Base-by-base conservation (phyloP, 2,797 vertebrate genomes). In the Tarsius wallacei region DNA sequence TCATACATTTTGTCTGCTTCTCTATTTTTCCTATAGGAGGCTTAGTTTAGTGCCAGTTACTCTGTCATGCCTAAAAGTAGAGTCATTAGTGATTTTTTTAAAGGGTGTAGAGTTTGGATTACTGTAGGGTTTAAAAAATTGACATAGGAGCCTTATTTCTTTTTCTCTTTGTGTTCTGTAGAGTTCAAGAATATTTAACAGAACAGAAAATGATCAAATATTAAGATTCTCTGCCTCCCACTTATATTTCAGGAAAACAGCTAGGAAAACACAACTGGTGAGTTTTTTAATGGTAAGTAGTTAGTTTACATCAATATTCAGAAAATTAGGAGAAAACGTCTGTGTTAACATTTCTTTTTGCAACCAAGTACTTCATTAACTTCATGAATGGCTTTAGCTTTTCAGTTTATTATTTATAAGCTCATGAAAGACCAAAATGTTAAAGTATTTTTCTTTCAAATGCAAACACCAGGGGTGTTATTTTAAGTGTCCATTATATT, bases 401-500 rank as follows among this genome's bases (percentile, higher is more conserved):
- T 80, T 90, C 11, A 22, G 12, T 90, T 94, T 93, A 81, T 81
- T 66, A 70, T 85, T 85, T 90, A 47, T 11, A 84, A 90, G 42
- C 22, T 85, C 71, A 57, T 85, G 88, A 93, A 96, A 92, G 1
- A 84, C 86, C 94, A 85, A 85, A 93, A 57, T 82, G 13, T 51
- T n/a, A 14, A 76, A 97, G 49, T 84, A 57, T 31, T 91, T 84
- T 94, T 42, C n/a, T 90, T 92, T 90, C 61, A 87, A 66, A 83
- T 85, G n/a, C 14, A 77, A 88, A 82, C n/a, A 68, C 17, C 1
- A 91, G 1, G 3, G 31, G 26, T 91, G 31, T 5, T 85, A 95
- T 49, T 96, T 95, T 28, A 90, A 96, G 19, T 71, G 59, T 55
- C 51, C 16, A 78, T 89, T 96, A 88, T 5, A 70, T 83, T 90